These are phyloP conservation scores for Daphoenositta chrysoptera DNA, from an alignment of 2,113 vertebrate species.

Conservation along the genomic window DNA sequence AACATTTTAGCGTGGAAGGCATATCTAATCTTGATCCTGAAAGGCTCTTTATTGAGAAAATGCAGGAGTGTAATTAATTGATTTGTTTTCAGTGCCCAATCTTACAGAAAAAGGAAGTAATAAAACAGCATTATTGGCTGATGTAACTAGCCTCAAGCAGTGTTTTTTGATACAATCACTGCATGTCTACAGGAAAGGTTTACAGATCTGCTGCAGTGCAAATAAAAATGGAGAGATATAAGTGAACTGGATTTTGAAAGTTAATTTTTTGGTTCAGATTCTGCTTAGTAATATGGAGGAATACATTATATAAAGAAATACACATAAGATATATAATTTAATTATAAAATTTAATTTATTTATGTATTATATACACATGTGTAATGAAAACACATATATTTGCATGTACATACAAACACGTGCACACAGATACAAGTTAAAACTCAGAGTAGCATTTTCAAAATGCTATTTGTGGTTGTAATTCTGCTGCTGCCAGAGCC, in stretches of 20 bases:
- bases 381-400: not conserved
- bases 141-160: not conserved
- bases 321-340: not conserved
- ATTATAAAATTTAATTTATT: not conserved
- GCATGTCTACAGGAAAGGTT: not conserved
- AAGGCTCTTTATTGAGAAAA: not conserved
- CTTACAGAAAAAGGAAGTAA: not conserved
- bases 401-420: not conserved
- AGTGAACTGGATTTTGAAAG: not conserved
- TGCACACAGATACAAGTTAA: not conserved
- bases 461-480: not conserved
- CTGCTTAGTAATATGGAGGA: not conserved
- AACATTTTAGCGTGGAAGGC: not conserved
- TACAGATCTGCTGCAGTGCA: not conserved
- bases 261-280: not conserved
- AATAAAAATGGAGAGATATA: not conserved
- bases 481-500: not conserved
- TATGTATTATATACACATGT: not conserved
- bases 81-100: not conserved
- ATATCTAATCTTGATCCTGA: constrained; percentile 3
- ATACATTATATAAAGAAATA: not conserved
- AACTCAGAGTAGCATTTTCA: not conserved
- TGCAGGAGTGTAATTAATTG: not conserved
- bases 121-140: not conserved
- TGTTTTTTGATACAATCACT: not conserved